phyloP scores from a whole-genome alignment of 1,140 invertebrate species.

The Drosophila seguyi region DNA sequence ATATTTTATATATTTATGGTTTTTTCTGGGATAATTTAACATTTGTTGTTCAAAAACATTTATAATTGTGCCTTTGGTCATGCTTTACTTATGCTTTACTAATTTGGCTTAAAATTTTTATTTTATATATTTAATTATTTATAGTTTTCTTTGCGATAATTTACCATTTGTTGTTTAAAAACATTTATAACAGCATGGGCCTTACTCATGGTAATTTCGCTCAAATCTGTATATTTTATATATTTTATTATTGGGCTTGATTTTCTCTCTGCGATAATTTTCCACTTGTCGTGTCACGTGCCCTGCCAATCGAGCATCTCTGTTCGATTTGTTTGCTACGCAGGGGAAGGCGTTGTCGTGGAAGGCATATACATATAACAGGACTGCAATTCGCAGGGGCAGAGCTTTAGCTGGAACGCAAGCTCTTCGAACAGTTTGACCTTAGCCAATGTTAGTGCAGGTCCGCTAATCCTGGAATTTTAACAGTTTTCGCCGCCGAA shows the following conservation, averaged over 20 bases:
- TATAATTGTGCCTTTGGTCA: too few relatives aligned
- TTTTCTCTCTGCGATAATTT: not conserved
- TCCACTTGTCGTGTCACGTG: conserved; percentile 1
- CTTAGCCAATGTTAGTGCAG: conserved; percentile 47
- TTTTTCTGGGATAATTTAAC: too few relatives aligned
- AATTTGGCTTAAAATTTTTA: too few relatives aligned
- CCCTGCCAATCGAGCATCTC: not conserved
- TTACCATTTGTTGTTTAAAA: too few relatives aligned
- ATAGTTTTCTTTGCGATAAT: too few relatives aligned
- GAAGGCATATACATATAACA: conserved; percentile 14
- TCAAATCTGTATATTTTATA: not conserved
- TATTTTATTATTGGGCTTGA: not conserved
- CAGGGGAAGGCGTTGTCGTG: not conserved
- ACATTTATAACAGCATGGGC: too few relatives aligned
- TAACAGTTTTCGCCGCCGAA: conserved; percentile 42
- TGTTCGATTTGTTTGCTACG: conserved; percentile 3
- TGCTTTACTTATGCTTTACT: too few relatives aligned
- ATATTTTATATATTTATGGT: too few relatives aligned
- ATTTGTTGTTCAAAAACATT: too few relatives aligned
- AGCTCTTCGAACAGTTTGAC: conserved; percentile 43
- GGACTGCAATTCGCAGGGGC: too few relatives aligned
- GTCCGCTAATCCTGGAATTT: conserved; percentile 43
- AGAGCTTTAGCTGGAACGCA: conserved; percentile 14
- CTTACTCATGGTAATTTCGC: not conserved
- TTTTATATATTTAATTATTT: too few relatives aligned